Base-by-base conservation (phyloP, 2,888 invertebrate species). In the Trachelus stipa region DNA sequence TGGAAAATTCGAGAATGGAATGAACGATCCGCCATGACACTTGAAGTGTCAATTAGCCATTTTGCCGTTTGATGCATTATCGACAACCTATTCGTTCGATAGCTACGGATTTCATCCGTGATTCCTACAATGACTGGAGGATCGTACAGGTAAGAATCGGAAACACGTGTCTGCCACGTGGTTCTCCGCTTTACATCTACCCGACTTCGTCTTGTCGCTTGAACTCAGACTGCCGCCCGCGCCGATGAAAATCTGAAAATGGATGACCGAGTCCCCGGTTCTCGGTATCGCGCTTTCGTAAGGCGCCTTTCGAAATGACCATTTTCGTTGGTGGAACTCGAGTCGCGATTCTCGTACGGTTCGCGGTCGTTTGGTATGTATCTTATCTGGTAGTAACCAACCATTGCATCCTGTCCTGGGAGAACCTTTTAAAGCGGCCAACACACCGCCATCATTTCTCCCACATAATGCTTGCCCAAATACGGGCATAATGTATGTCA, bases 401-500 rank as follows among this genome's bases (percentile, higher is more conserved):
- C 71, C 71, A 31, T 12, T 34, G 71, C 33, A 71, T 71, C 71
- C 33, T 71, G 34, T 71, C 71, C 33, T 34, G 71, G 31, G 12
- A 71, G 71, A 34, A 79, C 86, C 83, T 81, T 86, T 83, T 85
- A 85, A 81, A 81, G 85, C 74, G 79, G 74, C 78, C 81, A 80
- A 85, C 83, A 86, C 82, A 85, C 82, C 85, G 83, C 79, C 82
- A 82, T 84, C 78, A 78, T 78, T 78, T 78, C 78, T 85, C 84
- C 84, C 84, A 84, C 84, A 86, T 86, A 85, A 87, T 87, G 79
- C 79, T 74, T 84, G 82, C 80, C 87, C 88, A 87, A 84, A 88
- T 90, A 90, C 87, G 88, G 91, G 84, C 87, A 90, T 90, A 90
- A 91, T 90, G 89, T 85, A 88, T 88, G 87, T 87, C 88, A 88